phyloP scores from a whole-genome alignment of 2,797 vertebrate genomes.

The Centropyge bicolor region DNA sequence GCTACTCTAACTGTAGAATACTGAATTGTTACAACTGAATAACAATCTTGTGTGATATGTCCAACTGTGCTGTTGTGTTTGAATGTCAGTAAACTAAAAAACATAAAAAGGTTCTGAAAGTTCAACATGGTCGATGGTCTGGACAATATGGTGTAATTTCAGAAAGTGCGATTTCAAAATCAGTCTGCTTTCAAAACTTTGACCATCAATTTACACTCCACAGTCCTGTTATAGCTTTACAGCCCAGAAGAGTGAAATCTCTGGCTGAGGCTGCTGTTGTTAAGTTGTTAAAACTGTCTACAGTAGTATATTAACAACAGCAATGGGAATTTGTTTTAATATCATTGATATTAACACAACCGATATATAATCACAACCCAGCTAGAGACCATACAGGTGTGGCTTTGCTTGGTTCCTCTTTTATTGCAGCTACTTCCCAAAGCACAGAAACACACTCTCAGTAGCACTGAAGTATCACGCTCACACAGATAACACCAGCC shows the following conservation, averaged over 20 bases:
- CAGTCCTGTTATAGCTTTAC: not conserved
- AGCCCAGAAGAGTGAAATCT: not conserved
- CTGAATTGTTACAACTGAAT: no score
- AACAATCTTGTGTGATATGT: not conserved
- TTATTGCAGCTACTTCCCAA: conserved; percentile 14
- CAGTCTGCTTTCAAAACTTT: not conserved
- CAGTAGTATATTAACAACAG: not conserved
- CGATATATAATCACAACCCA: not conserved
- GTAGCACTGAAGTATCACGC: conserved; percentile 28
- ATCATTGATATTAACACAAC: conserved; percentile 1
- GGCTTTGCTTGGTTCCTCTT: conserved; percentile 2
- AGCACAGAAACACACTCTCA: conserved; percentile 15
- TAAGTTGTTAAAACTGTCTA: not conserved
- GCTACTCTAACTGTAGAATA: conserved; percentile 6
- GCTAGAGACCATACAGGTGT: not conserved
- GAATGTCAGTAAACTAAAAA: not conserved
- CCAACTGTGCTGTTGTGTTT: not conserved
- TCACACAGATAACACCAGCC: conserved; percentile 37
- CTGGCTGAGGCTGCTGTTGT: not conserved
- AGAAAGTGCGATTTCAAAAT: not conserved
- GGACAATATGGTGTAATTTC: not conserved
- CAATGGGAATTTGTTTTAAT: not conserved
- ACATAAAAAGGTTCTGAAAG: not conserved
- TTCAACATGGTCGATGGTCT: no score
- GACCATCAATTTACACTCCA: not conserved